Percentiles rank a stretch among this genome's conserved stretches.
Evolutionary conservation across 2,113 vertebrate genomes (phyloP).

Genomic region (Capreolus pygargus): DNA sequence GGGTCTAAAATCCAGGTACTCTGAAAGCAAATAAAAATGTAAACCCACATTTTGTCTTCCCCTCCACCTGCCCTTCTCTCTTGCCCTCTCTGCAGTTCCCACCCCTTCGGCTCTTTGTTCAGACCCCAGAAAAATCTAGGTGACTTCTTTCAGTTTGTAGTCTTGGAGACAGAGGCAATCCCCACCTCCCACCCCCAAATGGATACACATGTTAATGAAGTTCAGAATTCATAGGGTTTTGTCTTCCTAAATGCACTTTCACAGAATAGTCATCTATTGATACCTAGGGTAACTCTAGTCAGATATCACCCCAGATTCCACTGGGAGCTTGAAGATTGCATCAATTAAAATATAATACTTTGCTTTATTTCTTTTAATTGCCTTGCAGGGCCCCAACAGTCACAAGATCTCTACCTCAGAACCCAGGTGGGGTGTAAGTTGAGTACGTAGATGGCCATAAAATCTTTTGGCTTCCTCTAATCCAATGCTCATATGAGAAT

Average conservation of each 20-base stretch:
- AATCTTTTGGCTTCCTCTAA: conserved; percentile 71
- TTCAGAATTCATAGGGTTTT: conserved; percentile 62
- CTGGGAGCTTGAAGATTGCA: conserved; percentile 81
- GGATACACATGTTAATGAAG: conserved; percentile 80
- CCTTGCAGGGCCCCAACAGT: conserved; percentile 63
- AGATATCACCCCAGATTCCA: conserved; percentile 78
- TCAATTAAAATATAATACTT: conserved; percentile 83
- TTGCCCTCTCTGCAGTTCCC: neutral
- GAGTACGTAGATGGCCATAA: conserved; percentile 63
- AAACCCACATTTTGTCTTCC: neutral
- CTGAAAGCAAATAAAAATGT: neutral
- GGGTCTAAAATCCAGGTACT: neutral
- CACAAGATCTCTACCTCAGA: conserved; percentile 56
- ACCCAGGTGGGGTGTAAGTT: conserved; percentile 67
- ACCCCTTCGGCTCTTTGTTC: neutral
- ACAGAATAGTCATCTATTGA: conserved; percentile 80
- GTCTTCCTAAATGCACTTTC: conserved; percentile 79
- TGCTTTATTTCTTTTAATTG: conserved; percentile 79
- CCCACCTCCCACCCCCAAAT: neutral
- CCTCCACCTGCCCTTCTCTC: neutral
- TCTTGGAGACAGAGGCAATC: conserved; percentile 40
- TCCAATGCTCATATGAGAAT: conserved; percentile 66
- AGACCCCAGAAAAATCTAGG: conserved; percentile 55
- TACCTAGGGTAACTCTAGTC: conserved; percentile 82
- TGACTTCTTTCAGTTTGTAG: conserved; percentile 62